Base-by-base conservation (phyloP, 2,113 vertebrate genomes). In the Zosterops japonicus region DNA sequence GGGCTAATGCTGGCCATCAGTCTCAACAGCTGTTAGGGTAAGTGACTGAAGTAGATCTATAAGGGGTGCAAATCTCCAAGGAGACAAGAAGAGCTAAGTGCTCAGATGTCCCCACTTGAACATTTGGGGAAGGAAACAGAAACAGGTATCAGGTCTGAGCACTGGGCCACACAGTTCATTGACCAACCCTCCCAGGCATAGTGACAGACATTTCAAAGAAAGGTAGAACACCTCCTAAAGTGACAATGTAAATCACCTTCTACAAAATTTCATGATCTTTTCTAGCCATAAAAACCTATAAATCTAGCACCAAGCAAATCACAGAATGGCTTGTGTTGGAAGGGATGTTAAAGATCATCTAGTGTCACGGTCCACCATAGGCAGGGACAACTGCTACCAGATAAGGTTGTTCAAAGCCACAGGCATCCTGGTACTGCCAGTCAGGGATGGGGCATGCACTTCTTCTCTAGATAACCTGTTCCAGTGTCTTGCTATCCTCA, bases 1-100 rank as follows among this genome's bases (percentile, higher is more conserved):
- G n/a, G 46, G 42, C 63, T 31, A 12, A 46, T 13, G 35, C 1
- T 39, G 60, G 53, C 44, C 70, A 91, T 20, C 44, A 87, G 53
- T 23, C 39, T 63, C 74, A 64, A 16, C 0, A 3, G 12, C 41
- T 64, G 3, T 3, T 36, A 28, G 10, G 23, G 11, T 3, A 41
- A 46, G 44, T 4, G 57, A 81, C 61, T 0, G 0, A 75, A 67
- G 21, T 6, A 49, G 28, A 63, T 12, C 56, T 71, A 29, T 8
- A 71, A 29, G 20, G 36, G 36, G 8, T 52, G 14, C 3, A 0
- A 14, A 14, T 35, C 56, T 70, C 42, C 36, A 47, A 13, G 28
- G 17, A 53, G 36, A 31, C 17, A 59, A n/a, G 29, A 89, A 35
- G 11, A 80, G 35, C 18, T 14, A 42, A 64, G 9, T 12, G 35